Percentiles rank a stretch among this genome's conserved stretches.
Evolutionary conservation across 1,140 invertebrate species (phyloP).

Genomic region (Dufourea novaeangliae): DNA sequence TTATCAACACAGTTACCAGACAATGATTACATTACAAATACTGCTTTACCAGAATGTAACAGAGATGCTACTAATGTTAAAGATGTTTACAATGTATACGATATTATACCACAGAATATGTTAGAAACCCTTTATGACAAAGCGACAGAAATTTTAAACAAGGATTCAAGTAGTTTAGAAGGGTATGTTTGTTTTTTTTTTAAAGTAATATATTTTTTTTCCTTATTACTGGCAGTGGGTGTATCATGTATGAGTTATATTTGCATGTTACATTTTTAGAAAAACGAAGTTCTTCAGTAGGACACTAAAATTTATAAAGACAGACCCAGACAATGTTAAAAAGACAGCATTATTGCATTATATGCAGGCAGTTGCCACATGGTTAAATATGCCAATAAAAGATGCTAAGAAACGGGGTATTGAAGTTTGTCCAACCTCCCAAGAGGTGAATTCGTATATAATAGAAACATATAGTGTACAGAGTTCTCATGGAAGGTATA

Average conservation of each 20-base stretch:
- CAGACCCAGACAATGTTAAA: conserved; percentile 54
- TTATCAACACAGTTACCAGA: conserved; percentile 46
- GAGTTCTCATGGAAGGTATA: conserved; percentile 74
- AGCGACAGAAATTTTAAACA: conserved; percentile 65
- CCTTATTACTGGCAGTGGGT: neutral
- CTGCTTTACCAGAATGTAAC: conserved; percentile 78
- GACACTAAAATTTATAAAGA: conserved; percentile 54
- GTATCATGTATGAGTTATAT: conserved; percentile 22
- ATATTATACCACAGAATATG: conserved; percentile 77
- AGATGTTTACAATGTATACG: conserved; percentile 80
- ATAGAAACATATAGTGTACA: conserved; percentile 77
- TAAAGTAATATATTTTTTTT: neutral
- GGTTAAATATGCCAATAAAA: conserved; percentile 75
- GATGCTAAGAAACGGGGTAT: conserved; percentile 73
- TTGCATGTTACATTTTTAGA: conserved; percentile 49
- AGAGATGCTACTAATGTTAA: conserved; percentile 74
- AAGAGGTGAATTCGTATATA: conserved; percentile 73
- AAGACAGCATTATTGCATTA: conserved; percentile 78
- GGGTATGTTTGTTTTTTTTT: conserved; percentile 53
- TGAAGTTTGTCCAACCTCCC: conserved; percentile 66
- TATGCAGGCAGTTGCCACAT: conserved; percentile 75
- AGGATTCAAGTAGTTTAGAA: conserved; percentile 35
- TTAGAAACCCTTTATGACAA: conserved; percentile 73
- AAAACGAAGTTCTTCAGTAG: conserved; percentile 64
- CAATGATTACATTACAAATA: conserved; percentile 57